These are phyloP conservation scores for Phania funesta DNA, from an alignment of 2,888 invertebrate genomes.

Conservation along the genomic window DNA sequence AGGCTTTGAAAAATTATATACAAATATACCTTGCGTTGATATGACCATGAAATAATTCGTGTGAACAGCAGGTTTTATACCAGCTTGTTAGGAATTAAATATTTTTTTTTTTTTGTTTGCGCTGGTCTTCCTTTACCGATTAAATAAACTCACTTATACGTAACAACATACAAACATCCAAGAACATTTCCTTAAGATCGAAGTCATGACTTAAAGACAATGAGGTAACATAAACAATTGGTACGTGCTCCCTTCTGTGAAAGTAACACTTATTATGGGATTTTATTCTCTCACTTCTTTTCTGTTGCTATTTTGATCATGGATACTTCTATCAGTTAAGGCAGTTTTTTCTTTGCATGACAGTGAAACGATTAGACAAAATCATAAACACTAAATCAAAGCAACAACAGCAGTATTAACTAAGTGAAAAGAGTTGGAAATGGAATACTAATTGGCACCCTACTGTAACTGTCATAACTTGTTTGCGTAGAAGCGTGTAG, in stretches of 20 bases:
- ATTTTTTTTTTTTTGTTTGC: conserved; percentile 12
- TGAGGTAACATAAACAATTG: conserved; percentile 65
- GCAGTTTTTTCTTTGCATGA: conserved; percentile 16
- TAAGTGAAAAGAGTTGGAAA: conserved; percentile 67
- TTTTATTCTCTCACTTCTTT: conserved; percentile 3
- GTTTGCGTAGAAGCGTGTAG: conserved; percentile 43
- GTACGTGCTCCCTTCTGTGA: conserved; percentile 68
- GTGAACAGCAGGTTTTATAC: conserved; percentile 56
- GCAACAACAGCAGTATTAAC: conserved; percentile 40
- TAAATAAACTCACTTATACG: conserved; percentile 5
- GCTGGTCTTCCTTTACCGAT: conserved; percentile 35
- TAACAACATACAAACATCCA: neutral
- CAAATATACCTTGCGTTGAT: conserved; percentile 25
- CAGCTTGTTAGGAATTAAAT: conserved; percentile 24
- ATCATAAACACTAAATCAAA: conserved; percentile 66
- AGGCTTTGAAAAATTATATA: conserved; percentile 22
- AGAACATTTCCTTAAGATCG: conserved; percentile 65
- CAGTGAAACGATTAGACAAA: conserved; percentile 65
- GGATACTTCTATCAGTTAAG: conserved; percentile 8
- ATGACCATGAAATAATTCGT: conserved; percentile 48
- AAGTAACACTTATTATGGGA: conserved; percentile 62
- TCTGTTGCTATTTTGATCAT: conserved; percentile 11
- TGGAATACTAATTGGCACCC: conserved; percentile 75
- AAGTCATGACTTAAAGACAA: conserved; percentile 63
- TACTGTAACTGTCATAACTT: conserved; percentile 74